Evolutionary conservation across 2,113 vertebrate genomes (phyloP), one percentile per base, ranked within the genome.

Genomic region (Columba livia): DNA sequence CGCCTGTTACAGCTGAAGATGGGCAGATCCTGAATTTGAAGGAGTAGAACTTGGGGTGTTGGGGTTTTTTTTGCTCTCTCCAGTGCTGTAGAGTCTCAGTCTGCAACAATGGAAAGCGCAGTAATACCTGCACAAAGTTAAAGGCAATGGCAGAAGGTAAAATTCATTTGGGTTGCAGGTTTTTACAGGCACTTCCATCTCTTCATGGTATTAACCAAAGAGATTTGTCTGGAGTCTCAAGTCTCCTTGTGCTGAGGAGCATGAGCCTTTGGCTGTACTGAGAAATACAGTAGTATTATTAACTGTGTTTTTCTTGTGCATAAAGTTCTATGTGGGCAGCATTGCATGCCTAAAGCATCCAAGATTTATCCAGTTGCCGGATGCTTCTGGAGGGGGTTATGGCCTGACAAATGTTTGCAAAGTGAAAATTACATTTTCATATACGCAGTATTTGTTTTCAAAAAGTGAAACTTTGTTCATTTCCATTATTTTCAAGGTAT

Each of bases 271-370:
- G 82, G 48, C 75, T 83, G 47, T 20, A 5, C 20, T 8, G 28
- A 21, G 65, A 42, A 36, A 25, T 0, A 0, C 10, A 4, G 0
- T 80, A 4, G 0, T 80, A 3, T 58, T 77, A 47, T 4, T 31
- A 42, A 5, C 64, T 48, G 2, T 29, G 31, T 14, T 32, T 51
- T 87, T 60, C 65, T 92, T 42, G 15, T 40, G 26, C 17, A 21
- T 70, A 7, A 64, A 85, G 29, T 21, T 14, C 3, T 40, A 0
- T 8, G 9, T 3, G 10, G 72, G 25, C 69, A 73, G 0, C 31
- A 5, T 47, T 1, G 1, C 82, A n/a, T 15, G 31, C 51, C 16
- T 67, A 32, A 84, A 72, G 20, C 36, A 58, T 42, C 31, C 62
- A 72, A 53, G 40, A 15, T 69, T 86, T 60, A 44, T 38, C 54